Evolutionary conservation across 2,797 vertebrate species (phyloP).

Genomic region (Neostethus bicornis): DNA sequence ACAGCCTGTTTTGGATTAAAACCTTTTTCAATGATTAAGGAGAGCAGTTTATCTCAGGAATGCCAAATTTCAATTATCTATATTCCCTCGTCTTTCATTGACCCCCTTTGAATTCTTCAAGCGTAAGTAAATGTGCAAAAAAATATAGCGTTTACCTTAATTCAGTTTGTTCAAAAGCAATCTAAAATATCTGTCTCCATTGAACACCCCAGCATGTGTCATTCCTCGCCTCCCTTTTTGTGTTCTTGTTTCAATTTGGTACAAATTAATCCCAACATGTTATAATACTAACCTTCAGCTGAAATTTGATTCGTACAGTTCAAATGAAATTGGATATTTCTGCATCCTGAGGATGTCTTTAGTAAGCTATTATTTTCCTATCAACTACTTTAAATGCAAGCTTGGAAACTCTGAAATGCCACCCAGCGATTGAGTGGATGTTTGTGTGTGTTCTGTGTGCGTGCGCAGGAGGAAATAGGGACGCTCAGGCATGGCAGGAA

Average conservation of each 20-base stretch:
- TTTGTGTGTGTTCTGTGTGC: conserved; percentile 24
- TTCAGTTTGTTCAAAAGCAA: not conserved
- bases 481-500: conserved; percentile 76
- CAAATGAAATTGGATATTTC: conserved; percentile 70
- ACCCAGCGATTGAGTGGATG: conserved; percentile 70
- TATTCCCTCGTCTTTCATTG: conserved; percentile 14
- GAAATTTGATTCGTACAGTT: conserved; percentile 75
- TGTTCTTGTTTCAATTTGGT: conserved; percentile 24
- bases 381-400: conserved; percentile 79
- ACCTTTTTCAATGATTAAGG: conserved; percentile 27
- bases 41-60: conserved; percentile 24
- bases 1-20: conserved; percentile 29
- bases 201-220: conserved; percentile 13
- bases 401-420: conserved; percentile 70
- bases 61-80: conserved; percentile 23
- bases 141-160: conserved; percentile 8
- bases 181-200: conserved; percentile 4
- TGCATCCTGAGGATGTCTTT: conserved; percentile 77
- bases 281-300: conserved; percentile 56
- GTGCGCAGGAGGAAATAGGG: conserved; percentile 50
- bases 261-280: conserved; percentile 56
- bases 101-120: conserved; percentile 4
- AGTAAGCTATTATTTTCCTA: conserved; percentile 74
- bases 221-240: conserved; percentile 21
- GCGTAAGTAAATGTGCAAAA: conserved; percentile 14